phyloP scores from a whole-genome alignment of 2,888 invertebrate species.

The Drosophila mercatorum region DNA sequence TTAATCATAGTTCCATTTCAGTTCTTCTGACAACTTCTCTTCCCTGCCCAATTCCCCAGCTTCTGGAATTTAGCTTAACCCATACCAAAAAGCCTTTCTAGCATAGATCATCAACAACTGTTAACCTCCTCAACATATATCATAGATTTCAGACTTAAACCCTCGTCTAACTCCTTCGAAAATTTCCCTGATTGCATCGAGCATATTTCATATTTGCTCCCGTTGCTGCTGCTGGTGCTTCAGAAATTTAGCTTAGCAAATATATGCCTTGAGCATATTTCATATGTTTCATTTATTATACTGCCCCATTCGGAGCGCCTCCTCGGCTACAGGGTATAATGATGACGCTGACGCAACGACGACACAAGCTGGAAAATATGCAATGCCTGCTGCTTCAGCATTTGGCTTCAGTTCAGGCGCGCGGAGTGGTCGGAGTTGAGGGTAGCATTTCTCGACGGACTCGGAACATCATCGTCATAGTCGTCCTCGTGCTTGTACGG shows the following conservation, averaged over 20 bases:
- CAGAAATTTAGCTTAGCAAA: neutral
- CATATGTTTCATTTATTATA: constrained; percentile 5
- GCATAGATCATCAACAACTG: too few species aligned
- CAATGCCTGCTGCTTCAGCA: constrained; percentile 46
- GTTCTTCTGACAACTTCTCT: too few species aligned
- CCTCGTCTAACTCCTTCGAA: too few species aligned
- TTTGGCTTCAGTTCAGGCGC: constrained; percentile 20
- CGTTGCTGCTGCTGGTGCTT: neutral
- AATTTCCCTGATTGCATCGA: neutral
- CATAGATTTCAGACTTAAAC: too few species aligned
- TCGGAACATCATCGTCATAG: constrained; percentile 17
- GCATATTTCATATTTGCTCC: neutral
- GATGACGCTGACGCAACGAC: constrained; percentile 60
- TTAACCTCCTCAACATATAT: too few species aligned
- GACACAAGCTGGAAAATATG: constrained; percentile 53
- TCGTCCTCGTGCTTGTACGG: neutral
- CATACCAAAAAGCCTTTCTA: too few species aligned
- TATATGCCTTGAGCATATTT: neutral
- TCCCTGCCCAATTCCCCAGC: too few species aligned
- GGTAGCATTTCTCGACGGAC: constrained; percentile 21
- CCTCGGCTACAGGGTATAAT: constrained; percentile 37
- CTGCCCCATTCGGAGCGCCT: constrained; percentile 4
- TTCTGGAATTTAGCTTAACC: too few species aligned
- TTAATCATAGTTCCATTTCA: too few species aligned
- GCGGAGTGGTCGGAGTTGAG: neutral